These are phyloP conservation scores for Pseudopodoces humilis DNA, from an alignment of 2,113 vertebrate species.

Conservation along the genomic window DNA sequence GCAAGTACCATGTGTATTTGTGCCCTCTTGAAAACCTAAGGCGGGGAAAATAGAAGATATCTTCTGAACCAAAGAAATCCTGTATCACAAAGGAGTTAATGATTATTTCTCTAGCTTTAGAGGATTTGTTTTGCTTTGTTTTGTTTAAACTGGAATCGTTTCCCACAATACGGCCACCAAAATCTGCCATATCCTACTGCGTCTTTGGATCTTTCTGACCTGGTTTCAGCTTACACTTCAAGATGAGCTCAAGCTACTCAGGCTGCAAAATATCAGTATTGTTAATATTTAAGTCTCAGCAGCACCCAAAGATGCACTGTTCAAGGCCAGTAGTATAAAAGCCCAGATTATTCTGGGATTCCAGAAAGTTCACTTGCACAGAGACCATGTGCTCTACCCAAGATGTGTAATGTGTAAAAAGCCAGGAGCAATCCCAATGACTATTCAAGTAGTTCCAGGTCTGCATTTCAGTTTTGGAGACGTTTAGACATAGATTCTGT, in stretches of 20 bases:
- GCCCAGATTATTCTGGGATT: neutral
- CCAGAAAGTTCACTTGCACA: neutral
- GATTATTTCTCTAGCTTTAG: constrained; percentile 58
- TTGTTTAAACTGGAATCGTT: constrained; percentile 31
- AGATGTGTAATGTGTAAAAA: neutral
- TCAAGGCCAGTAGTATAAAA: neutral
- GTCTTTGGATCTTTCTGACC: neutral
- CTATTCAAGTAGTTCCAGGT: neutral
- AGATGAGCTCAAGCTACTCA: neutral
- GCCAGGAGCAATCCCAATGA: neutral
- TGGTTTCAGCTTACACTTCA: neutral
- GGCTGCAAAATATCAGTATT: neutral
- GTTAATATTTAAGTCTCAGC: neutral
- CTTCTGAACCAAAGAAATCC: constrained; percentile 63
- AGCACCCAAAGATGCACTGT: neutral
- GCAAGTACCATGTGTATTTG: constrained; percentile 38
- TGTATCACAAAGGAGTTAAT: constrained; percentile 61
- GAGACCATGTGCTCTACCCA: neutral
- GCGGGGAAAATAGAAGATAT: neutral
- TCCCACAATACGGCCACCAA: constrained; percentile 28
- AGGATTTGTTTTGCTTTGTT: constrained; percentile 43
- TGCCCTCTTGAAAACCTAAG: constrained; percentile 38
- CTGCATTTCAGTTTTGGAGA: neutral
- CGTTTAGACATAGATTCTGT: neutral
- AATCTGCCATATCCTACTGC: neutral